phyloP scores from a whole-genome alignment of 2,797 vertebrate genomes.

The Sciurus carolinensis region DNA sequence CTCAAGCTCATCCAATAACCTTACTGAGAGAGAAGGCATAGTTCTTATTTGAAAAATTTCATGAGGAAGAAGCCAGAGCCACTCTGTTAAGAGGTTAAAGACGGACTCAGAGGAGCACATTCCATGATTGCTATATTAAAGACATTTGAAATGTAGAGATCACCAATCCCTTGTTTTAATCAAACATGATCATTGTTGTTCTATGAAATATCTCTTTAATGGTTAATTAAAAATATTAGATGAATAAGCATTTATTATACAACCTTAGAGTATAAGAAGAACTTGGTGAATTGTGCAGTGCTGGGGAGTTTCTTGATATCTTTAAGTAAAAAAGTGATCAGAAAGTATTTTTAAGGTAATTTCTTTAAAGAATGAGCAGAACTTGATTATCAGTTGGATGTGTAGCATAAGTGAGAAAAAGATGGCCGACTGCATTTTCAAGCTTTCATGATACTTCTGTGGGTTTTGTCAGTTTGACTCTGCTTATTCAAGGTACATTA shows the following conservation, averaged over 20 bases:
- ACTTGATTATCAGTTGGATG: neutral
- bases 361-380: constrained; percentile 3
- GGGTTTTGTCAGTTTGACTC: neutral
- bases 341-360: neutral
- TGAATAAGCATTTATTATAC: neutral
- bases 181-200: neutral
- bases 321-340: neutral
- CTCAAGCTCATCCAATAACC: neutral
- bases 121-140: constrained; percentile 21
- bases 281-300: neutral
- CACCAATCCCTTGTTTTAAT: neutral
- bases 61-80: neutral
- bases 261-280: neutral
- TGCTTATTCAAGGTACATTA: neutral
- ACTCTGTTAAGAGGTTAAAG: neutral
- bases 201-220: neutral
- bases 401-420: neutral
- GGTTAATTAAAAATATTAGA: neutral
- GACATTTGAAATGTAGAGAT: constrained; percentile 6
- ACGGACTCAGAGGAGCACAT: neutral
- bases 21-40: neutral
- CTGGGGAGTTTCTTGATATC: neutral
- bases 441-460: neutral
- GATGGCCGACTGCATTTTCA: neutral
- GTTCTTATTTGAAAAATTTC: constrained; percentile 45